A percentile compares a stretch with the other conserved stretches of the same genome.
Conservation (phyloP, 2,797 vertebrate genomes). For the Hoplostethus mediterraneus region DNA sequence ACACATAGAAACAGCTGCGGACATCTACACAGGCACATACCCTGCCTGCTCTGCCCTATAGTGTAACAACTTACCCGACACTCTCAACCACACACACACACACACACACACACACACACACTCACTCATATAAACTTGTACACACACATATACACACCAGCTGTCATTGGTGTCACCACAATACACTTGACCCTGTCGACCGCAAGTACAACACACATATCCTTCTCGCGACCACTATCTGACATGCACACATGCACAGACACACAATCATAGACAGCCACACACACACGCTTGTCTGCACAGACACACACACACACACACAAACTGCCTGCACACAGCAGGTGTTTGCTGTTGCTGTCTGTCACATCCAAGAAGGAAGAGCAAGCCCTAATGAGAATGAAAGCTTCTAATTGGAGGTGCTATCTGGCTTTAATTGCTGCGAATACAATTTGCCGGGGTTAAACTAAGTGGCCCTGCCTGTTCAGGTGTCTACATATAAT, state of each 20-base stretch:
- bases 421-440: constrained; percentile 67
- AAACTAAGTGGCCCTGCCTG: constrained; percentile 31
- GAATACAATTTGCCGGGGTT: constrained; percentile 68
- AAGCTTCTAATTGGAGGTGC: constrained; percentile 72
- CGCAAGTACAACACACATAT: constrained; percentile 18
- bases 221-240: neutral
- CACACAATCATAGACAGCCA: constrained; percentile 22
- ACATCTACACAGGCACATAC: constrained; percentile 31
- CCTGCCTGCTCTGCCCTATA: constrained; percentile 18
- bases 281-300: too few species aligned
- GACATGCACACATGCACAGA: constrained; percentile 8
- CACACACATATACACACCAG: too few species aligned
- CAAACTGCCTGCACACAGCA: constrained; percentile 18
- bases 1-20: neutral
- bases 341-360: constrained; percentile 53
- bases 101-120: constrained; percentile 19
- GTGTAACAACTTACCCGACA: constrained; percentile 48
- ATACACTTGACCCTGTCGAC: constrained; percentile 29
- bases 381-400: constrained; percentile 69
- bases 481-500: constrained; percentile 48
- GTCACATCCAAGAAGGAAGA: constrained; percentile 52
- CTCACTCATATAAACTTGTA: neutral
- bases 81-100: constrained; percentile 1
- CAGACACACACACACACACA: constrained; percentile 4
- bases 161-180: constrained; percentile 10